Evolutionary conservation across 2,113 vertebrate species (phyloP).

Genomic region (Chinchilla lanigera): DNA sequence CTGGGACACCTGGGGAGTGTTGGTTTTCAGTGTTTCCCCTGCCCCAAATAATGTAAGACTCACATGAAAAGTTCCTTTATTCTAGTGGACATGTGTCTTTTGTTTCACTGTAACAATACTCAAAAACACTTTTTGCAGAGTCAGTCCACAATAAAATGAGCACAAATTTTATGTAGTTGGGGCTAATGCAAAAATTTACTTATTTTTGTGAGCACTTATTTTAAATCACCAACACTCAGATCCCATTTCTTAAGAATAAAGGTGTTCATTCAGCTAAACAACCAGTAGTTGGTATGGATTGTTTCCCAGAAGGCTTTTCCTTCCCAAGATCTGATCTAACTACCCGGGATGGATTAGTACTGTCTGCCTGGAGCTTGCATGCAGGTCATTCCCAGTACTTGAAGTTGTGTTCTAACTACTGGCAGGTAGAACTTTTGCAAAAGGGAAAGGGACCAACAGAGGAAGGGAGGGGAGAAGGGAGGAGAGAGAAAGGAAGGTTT

Average conservation of each 20-base stretch:
- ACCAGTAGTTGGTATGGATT: neutral
- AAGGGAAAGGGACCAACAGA: neutral
- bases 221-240: neutral
- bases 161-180: slow-evolving; percentile 18
- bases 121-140: neutral
- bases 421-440: neutral
- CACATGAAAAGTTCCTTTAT: neutral
- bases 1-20: neutral
- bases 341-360: neutral
- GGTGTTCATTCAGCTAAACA: neutral
- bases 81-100: neutral
- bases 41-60: neutral
- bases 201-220: slow-evolving; percentile 7
- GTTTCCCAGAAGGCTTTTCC: neutral
- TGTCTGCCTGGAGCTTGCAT: neutral
- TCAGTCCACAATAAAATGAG: neutral
- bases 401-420: too few species aligned
- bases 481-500: neutral
- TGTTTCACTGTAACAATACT: neutral
- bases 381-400: neutral
- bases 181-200: neutral
- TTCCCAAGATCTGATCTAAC: neutral
- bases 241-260: slow-evolving; percentile 32
- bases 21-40: neutral
- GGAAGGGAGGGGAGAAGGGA: too few species aligned